Evolutionary conservation across 1,140 invertebrate genomes (phyloP).

Genomic region (Belonocnema kinseyi): DNA sequence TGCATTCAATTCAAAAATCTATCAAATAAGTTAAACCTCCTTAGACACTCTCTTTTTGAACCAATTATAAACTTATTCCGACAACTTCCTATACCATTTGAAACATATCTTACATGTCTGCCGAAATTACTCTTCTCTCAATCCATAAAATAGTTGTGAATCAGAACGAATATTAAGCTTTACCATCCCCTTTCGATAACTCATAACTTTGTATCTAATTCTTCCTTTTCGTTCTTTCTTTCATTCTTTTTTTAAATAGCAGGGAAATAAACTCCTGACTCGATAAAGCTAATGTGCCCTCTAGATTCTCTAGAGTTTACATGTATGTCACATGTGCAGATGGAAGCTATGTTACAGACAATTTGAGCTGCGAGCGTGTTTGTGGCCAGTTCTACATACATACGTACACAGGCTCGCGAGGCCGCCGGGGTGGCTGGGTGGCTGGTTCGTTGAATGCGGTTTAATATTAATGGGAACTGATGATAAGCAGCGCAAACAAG

Average conservation of each 20-base stretch:
- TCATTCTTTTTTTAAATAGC: not conserved
- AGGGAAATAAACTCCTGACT: not conserved
- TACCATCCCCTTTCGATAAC: not conserved
- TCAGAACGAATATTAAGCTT: not conserved
- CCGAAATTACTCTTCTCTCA: not conserved
- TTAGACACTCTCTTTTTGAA: too few relatives aligned
- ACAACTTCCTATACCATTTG: too few relatives aligned
- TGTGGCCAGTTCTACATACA: slow-evolving; percentile 55
- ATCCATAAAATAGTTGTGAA: not conserved
- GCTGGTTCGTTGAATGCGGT: slow-evolving; percentile 75
- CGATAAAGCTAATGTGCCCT: slow-evolving; percentile 12
- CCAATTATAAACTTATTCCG: too few relatives aligned
- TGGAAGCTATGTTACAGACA: slow-evolving; percentile 33
- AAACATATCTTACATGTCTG: too few relatives aligned
- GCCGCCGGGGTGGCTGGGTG: slow-evolving; percentile 60
- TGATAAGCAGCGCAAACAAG: slow-evolving; percentile 77
- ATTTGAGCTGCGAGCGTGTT: slow-evolving; percentile 51
- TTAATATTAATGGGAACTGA: slow-evolving; percentile 77
- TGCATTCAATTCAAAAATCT: too few relatives aligned
- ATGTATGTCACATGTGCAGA: slow-evolving; percentile 28
- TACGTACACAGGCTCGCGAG: slow-evolving; percentile 57
- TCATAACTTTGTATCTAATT: not conserved
- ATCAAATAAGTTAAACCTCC: too few relatives aligned
- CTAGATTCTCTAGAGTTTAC: not conserved
- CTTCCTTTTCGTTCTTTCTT: not conserved